These are phyloP conservation scores for Aphaenogaster ashmeadi DNA, from an alignment of 1,140 invertebrate genomes.

Conservation along the genomic window DNA sequence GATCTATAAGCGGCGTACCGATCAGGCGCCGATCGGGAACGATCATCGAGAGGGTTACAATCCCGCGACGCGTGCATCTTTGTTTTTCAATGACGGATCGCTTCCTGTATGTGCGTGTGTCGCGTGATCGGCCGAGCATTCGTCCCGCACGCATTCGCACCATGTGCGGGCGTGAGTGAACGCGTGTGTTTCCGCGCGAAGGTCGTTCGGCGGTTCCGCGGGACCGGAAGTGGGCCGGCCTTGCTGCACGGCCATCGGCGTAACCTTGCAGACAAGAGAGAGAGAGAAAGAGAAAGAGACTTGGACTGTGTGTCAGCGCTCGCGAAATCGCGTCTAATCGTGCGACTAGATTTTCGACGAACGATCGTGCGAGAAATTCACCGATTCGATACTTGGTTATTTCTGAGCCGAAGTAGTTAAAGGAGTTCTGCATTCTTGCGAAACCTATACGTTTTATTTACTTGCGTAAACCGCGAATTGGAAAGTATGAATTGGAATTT, in stretches of 20 bases:
- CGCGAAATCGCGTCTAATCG: slow-evolving; percentile 40
- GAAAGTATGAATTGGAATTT: slow-evolving; percentile 32
- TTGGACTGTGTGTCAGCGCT: slow-evolving; percentile 30
- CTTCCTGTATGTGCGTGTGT: neutral
- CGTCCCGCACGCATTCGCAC: slow-evolving; percentile 40
- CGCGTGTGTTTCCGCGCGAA: slow-evolving; percentile 84
- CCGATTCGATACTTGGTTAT: neutral
- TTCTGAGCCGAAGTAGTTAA: neutral
- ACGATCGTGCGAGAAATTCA: neutral
- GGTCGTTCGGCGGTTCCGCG: slow-evolving; percentile 79
- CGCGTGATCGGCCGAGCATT: neutral
- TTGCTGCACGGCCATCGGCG: slow-evolving; percentile 82
- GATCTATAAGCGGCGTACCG: neutral
- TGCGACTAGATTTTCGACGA: slow-evolving; percentile 35
- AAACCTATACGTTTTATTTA: neutral
- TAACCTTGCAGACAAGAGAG: slow-evolving; percentile 60
- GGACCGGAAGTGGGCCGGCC: slow-evolving; percentile 86
- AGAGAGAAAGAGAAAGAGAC: slow-evolving; percentile 43
- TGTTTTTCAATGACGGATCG: neutral
- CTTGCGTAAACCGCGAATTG: slow-evolving; percentile 28
- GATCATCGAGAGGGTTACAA: neutral
- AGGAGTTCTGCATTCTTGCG: slow-evolving; percentile 14
- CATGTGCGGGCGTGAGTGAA: slow-evolving; percentile 71
- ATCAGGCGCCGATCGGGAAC: neutral
- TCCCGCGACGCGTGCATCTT: neutral